Conservation (phyloP, 2,797 vertebrate genomes). For the Netta rufina region DNA sequence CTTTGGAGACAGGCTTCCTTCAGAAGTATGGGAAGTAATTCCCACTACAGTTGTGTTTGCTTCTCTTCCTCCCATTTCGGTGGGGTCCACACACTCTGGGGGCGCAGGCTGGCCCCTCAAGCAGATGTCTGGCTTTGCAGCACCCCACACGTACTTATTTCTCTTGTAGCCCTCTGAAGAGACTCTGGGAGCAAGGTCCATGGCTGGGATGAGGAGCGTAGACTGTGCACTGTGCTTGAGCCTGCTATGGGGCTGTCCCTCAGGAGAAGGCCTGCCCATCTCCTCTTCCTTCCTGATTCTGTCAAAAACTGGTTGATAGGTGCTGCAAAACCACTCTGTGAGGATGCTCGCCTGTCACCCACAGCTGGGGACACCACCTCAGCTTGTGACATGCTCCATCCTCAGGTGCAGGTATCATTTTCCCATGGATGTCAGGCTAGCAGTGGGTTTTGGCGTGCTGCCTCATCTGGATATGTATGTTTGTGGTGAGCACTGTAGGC, state of each 20-base stretch:
- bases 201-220: background rate
- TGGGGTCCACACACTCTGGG: background rate
- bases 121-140: background rate
- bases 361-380: background rate
- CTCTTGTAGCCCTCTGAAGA: background rate
- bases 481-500: background rate
- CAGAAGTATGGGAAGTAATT: background rate
- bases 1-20: background rate
- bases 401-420: background rate
- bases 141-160: background rate
- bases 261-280: background rate
- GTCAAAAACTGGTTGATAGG: background rate
- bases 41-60: fast-evolving
- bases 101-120: background rate
- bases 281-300: background rate
- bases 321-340: background rate
- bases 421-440: background rate
- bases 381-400: background rate
- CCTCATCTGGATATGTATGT: too few relatives aligned
- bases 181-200: background rate
- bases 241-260: background rate
- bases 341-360: background rate
- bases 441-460: background rate
- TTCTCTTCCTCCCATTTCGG: background rate
- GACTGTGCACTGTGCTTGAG: background rate